Evolutionary conservation across 92 coral and sea anemone species (phyloP), one percentile per base, ranked within the genome.

Genomic region (Montipora capitata): DNA sequence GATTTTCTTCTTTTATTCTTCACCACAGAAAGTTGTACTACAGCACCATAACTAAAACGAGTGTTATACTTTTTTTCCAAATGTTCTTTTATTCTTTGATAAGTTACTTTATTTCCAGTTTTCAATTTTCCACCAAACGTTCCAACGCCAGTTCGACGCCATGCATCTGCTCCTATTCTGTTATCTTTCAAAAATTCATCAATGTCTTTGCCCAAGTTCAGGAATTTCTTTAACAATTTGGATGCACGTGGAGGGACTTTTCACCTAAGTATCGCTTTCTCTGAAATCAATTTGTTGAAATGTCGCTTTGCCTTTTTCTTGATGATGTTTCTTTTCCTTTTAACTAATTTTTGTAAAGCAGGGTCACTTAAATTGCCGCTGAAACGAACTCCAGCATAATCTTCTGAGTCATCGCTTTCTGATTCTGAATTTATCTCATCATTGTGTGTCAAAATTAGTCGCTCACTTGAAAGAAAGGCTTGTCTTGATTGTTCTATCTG

Each of bases 121-220:
- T 75, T 74, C 2, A 44, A 9, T 13, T 84, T 74, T 6, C 91
- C 73, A 79, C 78, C 91, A 51, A 87, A 87, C 38, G 91, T 87
- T 10, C 56, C 74, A 40, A 88, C 92, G 10, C 87, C 88, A 7
- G 88, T 74, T 59, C 78, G 73, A 13, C 92, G 62, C 92, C 92
- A 82, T 4, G 92, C 88, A 81, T 88, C 92, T 35, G 92, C 92
- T 2, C 92, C 92, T 42, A 82, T 43, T 79, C 83, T 74, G 51
- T 88, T 81, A 39, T 83, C 81, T 61, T 74, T 88, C 2, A 86
- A 82, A 80, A 81, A 88, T 20, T 72, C 51, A 57, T 88, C 92
- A 20, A 88, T 88, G 41, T 88, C 92, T 57, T 83, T 83, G 40
- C 93, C 89, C 17, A 89, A 7, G 11, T 89, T 78, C 15, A 85